Evolutionary conservation across 2,888 invertebrate genomes (phyloP).

Genomic region (Amphimallon solstitiale): DNA sequence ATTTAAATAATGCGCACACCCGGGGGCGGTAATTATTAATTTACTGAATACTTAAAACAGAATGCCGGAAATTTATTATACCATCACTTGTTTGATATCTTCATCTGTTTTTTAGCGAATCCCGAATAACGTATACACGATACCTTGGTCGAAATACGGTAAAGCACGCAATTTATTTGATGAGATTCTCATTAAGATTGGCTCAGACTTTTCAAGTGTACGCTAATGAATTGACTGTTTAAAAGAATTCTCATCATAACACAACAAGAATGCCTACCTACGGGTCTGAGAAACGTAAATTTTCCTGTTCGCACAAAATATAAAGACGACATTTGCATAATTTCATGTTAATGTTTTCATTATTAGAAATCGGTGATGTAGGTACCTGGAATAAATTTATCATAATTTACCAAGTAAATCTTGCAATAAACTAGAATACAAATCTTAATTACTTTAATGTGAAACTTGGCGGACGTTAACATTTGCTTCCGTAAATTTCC

Average conservation of each 20-base stretch:
- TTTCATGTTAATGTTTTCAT: too few species aligned
- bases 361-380: too few species aligned
- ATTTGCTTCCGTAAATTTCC: too few species aligned
- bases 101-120: slow-evolving; percentile 22
- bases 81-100: slow-evolving; percentile 25
- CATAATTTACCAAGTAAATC: too few species aligned
- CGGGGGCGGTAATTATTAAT: slow-evolving; percentile 31
- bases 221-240: slow-evolving; percentile 23
- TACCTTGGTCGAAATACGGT: background rate
- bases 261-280: background rate
- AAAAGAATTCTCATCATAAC: slow-evolving; percentile 14
- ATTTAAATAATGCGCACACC: slow-evolving; percentile 26
- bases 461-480: too few species aligned
- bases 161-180: slow-evolving; percentile 4
- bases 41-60: slow-evolving; percentile 32
- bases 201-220: background rate
- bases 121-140: background rate
- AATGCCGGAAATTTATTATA: slow-evolving; percentile 24
- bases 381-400: too few species aligned
- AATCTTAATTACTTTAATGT: too few species aligned
- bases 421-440: too few species aligned
- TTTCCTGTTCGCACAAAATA: background rate
- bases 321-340: too few species aligned
- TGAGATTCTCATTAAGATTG: slow-evolving; percentile 31
- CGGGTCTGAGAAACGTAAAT: background rate